Conservation (phyloP, 2,113 vertebrate species). For the Corythornis cristatus region DNA sequence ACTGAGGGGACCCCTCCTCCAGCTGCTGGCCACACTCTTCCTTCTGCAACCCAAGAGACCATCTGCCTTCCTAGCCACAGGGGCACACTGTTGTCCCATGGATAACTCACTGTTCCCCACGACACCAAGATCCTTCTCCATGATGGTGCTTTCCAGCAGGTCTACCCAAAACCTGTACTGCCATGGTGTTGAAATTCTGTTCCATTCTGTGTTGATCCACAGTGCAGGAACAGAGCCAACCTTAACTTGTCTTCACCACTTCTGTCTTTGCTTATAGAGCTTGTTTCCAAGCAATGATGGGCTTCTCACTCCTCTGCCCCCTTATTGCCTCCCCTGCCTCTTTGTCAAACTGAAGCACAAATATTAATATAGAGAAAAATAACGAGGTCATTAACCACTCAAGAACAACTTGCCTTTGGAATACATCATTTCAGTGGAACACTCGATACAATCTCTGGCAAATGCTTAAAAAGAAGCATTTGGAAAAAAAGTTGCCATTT, state of each 20-base stretch:
- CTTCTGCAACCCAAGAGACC: no score
- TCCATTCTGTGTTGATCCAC: neutral
- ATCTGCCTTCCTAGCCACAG: no score
- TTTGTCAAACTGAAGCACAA: neutral
- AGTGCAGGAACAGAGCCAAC: neutral
- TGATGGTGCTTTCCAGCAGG: no score
- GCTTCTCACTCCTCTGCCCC: no score
- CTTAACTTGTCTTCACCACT: neutral
- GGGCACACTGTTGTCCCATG: no score
- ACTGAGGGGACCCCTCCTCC: no score
- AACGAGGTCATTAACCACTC: neutral
- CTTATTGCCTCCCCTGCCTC: fast-evolving
- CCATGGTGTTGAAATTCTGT: neutral
- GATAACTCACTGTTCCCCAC: no score
- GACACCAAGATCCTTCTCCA: no score
- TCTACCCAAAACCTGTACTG: no score
- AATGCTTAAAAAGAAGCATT: neutral
- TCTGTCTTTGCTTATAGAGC: neutral
- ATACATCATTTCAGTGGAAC: neutral
- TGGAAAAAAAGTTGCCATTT: neutral
- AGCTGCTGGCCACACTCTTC: no score
- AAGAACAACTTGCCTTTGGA: neutral
- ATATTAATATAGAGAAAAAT: neutral
- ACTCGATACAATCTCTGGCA: neutral
- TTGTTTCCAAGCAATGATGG: neutral